Base-by-base conservation (phyloP, 1,140 invertebrate genomes). In the Matsumurasca onukii region DNA sequence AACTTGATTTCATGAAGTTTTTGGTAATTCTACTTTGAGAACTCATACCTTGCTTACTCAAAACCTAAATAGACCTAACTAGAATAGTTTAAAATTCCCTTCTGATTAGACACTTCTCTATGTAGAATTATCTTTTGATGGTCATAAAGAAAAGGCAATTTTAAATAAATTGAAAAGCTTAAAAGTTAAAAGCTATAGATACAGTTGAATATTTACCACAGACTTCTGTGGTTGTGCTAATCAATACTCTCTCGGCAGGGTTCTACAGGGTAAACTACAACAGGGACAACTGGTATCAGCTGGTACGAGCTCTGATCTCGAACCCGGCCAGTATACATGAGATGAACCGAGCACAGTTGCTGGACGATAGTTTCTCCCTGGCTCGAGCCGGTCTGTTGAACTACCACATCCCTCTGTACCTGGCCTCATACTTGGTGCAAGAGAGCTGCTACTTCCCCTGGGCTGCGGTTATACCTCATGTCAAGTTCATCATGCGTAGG, bases 291-390 rank as follows among this genome's bases (percentile, higher is more conserved):
- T 93, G 90, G 91, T 73, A 80, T 30, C 74, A 82, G 0, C 77
- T 93, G 0, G 84, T 82, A 22, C 72, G 81, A 3, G 82, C 82
- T 3, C 80, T 89, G 0, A 82, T 81, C 52, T 74, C 74, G 0
- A 59, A 80, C 12, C 79, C 82, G 0, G 59, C 81, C 68, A 77
- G 79, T 1, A 83, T 86, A 27, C 69, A 79, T 25, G 75, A 77
- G 3, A 79, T 90, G 0, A 90, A 91, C 67, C 83, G 91, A 49
- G 92, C 91, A 0, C 89, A 93, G 74, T 76, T 96, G 0, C 83
- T 97, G 12, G 90, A 94, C 73, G 93, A 97, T 79, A 84, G 91
- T 0, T 87, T 95, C 74, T 89, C 89, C 76, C 79, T 95, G 48
- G 90, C 88, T 0, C 84, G 87, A 70, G 83, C 83, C 12, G 67